Evolutionary conservation across 2,113 vertebrate species (phyloP).

Genomic region (Apteryx mantelli): DNA sequence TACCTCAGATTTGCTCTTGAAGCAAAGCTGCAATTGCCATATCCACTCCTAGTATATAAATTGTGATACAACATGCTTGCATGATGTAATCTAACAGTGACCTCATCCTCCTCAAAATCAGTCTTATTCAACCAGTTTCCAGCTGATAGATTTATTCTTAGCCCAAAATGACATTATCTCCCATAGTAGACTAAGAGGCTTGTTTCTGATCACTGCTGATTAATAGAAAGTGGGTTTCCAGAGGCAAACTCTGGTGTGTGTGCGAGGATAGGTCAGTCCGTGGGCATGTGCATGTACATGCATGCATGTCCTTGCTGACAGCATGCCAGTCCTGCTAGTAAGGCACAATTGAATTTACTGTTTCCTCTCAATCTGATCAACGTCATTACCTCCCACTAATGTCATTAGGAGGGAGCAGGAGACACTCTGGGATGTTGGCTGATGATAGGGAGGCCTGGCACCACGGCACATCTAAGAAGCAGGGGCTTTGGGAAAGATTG

Average conservation of each 20-base stretch:
- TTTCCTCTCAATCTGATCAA: constrained; percentile 22
- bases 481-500: background rate
- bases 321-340: background rate
- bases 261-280: background rate
- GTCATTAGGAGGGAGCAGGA: constrained; percentile 44
- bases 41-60: background rate
- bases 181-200: background rate
- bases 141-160: constrained; percentile 22
- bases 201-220: constrained; percentile 25
- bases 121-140: background rate
- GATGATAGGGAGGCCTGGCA: background rate
- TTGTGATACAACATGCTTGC: background rate
- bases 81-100: constrained; percentile 16
- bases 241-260: background rate
- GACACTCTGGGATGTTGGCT: constrained; percentile 15
- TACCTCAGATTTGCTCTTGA: background rate
- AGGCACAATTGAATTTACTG: constrained; percentile 37
- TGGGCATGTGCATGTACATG: background rate
- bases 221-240: background rate
- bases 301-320: constrained; percentile 34
- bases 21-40: background rate
- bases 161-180: background rate
- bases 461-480: background rate
- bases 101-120: constrained; percentile 40
- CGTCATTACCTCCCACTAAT: constrained; percentile 33